Base-by-base conservation (phyloP, 1,140 invertebrate genomes). In the Drosophila bocqueti region DNA sequence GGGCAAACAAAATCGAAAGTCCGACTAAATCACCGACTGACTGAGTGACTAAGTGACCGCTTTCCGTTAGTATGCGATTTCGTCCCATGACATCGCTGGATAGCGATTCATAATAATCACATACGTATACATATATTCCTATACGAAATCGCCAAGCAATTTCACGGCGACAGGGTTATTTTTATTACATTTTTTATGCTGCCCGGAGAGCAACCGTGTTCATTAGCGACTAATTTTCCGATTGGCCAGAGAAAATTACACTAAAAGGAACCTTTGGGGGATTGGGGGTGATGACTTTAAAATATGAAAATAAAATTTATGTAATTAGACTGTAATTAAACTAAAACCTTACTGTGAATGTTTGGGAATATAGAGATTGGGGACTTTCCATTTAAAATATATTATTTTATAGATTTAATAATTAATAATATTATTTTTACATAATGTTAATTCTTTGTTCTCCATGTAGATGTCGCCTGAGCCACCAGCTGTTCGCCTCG, bases 1-100 rank as follows among this genome's bases (percentile, higher is more conserved):
- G 45, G 62, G 45, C 42, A 45, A 72, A 64, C 18, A 54, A 77
- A 81, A 84, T 69, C 83, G 69, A 86, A 86, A 86, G 75, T 76
- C 58, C 29, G 63, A 49, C 62, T 49, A 52, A 57, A 46, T 49
- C 50, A 43, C 40, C 45, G 54, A 50, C 50, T 36, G 34, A 31
- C 60, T 52, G 18, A 55, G 61, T 64, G 50, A 78, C 75, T 58
- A 71, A 58, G 40, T 64, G 42, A 72, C 66, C 52, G 52, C 42
- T 45, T 43, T 26, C 69, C 67, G 69, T 59, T 73, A 52, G 36
- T 40, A 36, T 73, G 46, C 67, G 34, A 36, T 49, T 47, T 58
- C 26, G 52, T 46, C n/a, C 21, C 69, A 61, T 73, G 69, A 73
- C 68, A 49, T 29, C 24, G 11, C 67, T 24, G 11, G 1, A 43